Evolutionary conservation across 2,797 vertebrate species (phyloP).

Genomic region (Mormyrus proboscirostris): DNA sequence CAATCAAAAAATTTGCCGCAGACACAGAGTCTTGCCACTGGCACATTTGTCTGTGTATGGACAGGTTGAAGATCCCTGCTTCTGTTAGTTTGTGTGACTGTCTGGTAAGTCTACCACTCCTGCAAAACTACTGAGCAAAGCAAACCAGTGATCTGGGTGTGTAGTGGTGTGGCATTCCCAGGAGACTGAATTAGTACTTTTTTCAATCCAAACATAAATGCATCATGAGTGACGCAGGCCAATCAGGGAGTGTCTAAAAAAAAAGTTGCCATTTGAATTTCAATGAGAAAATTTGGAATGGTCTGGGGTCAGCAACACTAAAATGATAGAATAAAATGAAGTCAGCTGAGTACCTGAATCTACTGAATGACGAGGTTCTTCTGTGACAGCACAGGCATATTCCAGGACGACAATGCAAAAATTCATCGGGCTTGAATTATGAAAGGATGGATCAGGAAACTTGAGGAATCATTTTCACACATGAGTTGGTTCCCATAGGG

Average conservation of each 20-base stretch:
- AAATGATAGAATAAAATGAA: not conserved
- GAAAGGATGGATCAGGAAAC: not conserved
- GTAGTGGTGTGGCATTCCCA: not conserved
- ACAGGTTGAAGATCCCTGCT: not conserved
- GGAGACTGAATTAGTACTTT: not conserved
- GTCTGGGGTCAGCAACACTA: not conserved
- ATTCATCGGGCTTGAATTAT: not conserved
- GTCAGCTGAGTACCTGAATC: not conserved
- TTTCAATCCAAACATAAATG: not conserved
- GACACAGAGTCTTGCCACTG: not conserved
- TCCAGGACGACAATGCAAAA: not conserved
- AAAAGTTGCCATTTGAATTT: not conserved
- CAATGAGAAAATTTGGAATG: not conserved
- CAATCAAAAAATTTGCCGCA: not conserved
- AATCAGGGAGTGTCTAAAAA: not conserved
- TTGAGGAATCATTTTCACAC: not conserved
- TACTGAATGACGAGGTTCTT: not conserved
- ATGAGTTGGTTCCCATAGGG: not conserved
- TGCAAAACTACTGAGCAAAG: not conserved
- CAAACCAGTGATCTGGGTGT: not conserved
- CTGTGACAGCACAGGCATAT: not conserved
- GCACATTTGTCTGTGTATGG: not conserved
- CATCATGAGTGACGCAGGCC: not conserved
- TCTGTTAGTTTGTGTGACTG: not conserved
- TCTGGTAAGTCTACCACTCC: not conserved